A percentile compares a stretch with the other conserved stretches of the same genome.
Conservation (phyloP, 2,888 invertebrate genomes). For the Acleris literana region DNA sequence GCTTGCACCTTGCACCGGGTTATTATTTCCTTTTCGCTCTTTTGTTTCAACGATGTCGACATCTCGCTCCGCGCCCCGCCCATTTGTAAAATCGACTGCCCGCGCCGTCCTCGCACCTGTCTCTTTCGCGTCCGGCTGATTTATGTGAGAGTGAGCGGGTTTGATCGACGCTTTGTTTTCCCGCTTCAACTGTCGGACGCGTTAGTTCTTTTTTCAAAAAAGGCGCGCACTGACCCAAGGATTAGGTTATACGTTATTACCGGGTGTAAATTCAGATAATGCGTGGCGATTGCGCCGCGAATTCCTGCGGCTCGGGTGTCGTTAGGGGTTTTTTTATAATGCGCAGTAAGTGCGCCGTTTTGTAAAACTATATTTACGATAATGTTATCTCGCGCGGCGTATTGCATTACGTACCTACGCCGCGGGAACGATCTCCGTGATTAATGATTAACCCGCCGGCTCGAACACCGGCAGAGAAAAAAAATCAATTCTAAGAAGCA, state of each 20-base stretch:
- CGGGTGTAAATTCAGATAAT: conserved; percentile 74
- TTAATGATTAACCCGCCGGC: conserved; percentile 66
- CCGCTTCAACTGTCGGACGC: conserved; percentile 66
- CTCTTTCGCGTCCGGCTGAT: conserved; percentile 80
- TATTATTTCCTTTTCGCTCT: conserved; percentile 79
- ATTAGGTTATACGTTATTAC: conserved; percentile 67
- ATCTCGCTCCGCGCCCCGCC: conserved; percentile 79
- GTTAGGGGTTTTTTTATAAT: conserved; percentile 64
- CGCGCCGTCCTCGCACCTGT: conserved; percentile 78
- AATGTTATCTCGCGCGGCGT: conserved; percentile 70
- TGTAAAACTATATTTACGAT: conserved; percentile 80
- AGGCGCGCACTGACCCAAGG: conserved; percentile 57
- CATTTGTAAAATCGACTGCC: conserved; percentile 82
- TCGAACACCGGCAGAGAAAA: conserved; percentile 45
- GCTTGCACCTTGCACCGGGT: conserved; percentile 74
- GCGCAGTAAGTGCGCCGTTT: conserved; percentile 72
- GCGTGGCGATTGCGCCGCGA: conserved; percentile 68
- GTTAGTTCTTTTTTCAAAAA: conserved; percentile 61
- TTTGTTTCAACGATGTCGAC: conserved; percentile 77
- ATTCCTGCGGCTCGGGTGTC: conserved; percentile 70
- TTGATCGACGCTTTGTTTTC: conserved; percentile 82
- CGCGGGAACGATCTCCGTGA: conserved; percentile 55
- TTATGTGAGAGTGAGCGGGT: conserved; percentile 82
- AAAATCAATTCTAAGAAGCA: conserved; percentile 60
- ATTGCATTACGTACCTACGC: conserved; percentile 69